Evolutionary conservation across 1,140 invertebrate species (phyloP), one percentile per base, ranked within the genome.

Genomic region (Papilio helenus): DNA sequence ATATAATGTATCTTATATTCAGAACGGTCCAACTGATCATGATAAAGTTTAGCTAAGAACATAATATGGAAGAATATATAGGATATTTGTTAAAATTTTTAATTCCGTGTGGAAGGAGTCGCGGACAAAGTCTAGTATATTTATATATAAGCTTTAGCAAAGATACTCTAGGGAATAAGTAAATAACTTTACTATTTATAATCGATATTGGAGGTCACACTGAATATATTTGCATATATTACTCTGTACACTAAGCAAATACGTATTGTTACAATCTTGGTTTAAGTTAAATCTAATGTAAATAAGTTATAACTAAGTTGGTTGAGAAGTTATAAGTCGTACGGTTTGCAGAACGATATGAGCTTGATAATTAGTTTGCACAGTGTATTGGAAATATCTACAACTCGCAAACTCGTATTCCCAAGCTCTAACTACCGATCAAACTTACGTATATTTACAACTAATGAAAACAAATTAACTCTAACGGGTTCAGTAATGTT

Each of bases 371-470:
- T 61, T 61, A 61, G 9, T 61, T 26, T 61, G 58, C 10, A 26
- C 58, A 61, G 23, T 26, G 23, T 61, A 26, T 61, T 61, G 58
- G 58, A 61, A 61, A 61, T 58, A 58, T 61, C 58, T 23, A 61
- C 58, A 26, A 14, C 58, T 61, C 58, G 20, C 23, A 12, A 61
- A 61, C 58, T 61, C 23, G 58, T 61, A 61, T 61, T 26, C 58
- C 58, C 58, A 61, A 61, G 12, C 58, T 61, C 23, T 14, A 61
- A 61, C 23, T 26, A 26, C 23, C 9, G 23, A 58, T 58, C 23
- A 29, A 61, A 61, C 58, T 61, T 10, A 9, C 9, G 23, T 23
- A 61, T 3, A 61, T 61, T 23, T 61, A 61, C 9, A 26, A 26
- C 58, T 61, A 26, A 61, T 61, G 20, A 26, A 26, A 61, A 61